Conservation (phyloP, 2,888 invertebrate species). For the Griposia aprilina region DNA sequence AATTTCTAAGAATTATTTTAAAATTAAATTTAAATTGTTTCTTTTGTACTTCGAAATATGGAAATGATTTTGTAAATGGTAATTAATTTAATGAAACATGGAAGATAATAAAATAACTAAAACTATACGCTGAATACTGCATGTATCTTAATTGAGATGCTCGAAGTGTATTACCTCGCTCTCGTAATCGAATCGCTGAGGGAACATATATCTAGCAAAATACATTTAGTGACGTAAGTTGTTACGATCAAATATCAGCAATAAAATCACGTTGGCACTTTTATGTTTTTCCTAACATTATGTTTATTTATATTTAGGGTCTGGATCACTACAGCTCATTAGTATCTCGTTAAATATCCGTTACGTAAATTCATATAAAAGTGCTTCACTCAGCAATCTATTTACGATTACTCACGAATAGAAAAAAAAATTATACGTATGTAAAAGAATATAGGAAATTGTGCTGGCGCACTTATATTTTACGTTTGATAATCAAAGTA, state of each 20-base stretch:
- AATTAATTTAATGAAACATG: constrained; percentile 15
- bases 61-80: background rate
- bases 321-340: constrained; percentile 50
- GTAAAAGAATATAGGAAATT: constrained; percentile 27
- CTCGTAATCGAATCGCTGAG: constrained; percentile 28
- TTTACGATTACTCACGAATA: constrained; percentile 48
- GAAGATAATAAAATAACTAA: constrained; percentile 12
- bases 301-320: constrained; percentile 50
- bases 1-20: background rate
- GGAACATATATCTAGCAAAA: constrained; percentile 31
- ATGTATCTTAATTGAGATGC: constrained; percentile 8
- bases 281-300: constrained; percentile 42
- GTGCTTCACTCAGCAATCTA: constrained; percentile 32
- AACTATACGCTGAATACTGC: background rate
- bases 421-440: constrained; percentile 34
- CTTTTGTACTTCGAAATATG: background rate
- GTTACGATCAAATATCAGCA: constrained; percentile 39
- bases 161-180: constrained; percentile 23
- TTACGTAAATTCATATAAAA: constrained; percentile 55
- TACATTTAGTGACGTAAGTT: constrained; percentile 40
- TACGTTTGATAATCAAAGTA: constrained; percentile 6
- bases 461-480: constrained; percentile 29
- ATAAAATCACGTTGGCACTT: constrained; percentile 51
- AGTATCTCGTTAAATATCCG: constrained; percentile 53
- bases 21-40: background rate